phyloP scores from a whole-genome alignment of 2,113 vertebrate species.

The Aplodontia rufa region DNA sequence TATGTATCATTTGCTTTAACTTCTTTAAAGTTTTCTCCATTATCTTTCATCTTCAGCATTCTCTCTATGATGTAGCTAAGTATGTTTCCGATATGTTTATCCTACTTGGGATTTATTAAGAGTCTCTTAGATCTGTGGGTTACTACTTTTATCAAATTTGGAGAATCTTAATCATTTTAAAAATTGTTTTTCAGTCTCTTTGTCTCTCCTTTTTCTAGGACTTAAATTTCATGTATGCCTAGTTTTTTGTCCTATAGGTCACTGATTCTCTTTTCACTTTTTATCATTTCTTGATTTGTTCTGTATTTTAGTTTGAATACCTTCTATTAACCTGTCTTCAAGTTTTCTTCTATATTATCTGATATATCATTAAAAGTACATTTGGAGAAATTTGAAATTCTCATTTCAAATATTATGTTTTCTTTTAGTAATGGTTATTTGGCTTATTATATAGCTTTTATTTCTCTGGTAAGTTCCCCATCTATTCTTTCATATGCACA shows the following conservation, averaged over 20 bases:
- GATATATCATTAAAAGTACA: background rate
- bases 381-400: conserved; percentile 2
- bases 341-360: background rate
- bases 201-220: background rate
- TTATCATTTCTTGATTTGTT: background rate
- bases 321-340: background rate
- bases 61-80: background rate
- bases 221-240: background rate
- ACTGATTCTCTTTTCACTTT: background rate
- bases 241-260: background rate
- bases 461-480: background rate
- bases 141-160: background rate
- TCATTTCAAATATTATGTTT: background rate
- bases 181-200: background rate
- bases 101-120: background rate
- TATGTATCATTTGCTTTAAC: background rate
- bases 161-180: background rate
- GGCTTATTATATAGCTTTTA: background rate
- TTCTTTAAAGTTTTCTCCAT: background rate
- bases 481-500: background rate
- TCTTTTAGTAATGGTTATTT: background rate
- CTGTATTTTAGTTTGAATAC: background rate
- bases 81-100: background rate
- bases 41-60: background rate
- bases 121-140: background rate